Evolutionary conservation across 2,888 invertebrate genomes (phyloP).

Genomic region (Yponomeuta plumbellus): DNA sequence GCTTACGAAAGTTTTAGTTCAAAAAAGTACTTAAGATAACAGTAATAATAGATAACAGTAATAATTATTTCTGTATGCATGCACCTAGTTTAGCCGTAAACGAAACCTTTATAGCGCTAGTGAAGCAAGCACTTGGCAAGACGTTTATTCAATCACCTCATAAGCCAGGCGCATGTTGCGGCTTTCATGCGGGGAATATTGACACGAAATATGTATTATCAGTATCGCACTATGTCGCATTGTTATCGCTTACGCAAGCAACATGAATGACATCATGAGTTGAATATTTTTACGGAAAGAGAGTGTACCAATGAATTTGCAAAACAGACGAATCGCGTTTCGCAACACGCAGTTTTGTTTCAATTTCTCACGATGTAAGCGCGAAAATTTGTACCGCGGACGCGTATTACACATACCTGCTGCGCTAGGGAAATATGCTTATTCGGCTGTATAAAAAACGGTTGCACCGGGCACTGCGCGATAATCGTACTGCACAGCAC

Average conservation of each 20-base stretch:
- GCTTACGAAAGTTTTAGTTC: no score
- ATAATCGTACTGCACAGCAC: slow-evolving; percentile 14
- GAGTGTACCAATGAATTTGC: slow-evolving; percentile 10
- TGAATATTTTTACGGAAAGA: slow-evolving; percentile 38
- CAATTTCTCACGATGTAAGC: slow-evolving; percentile 41
- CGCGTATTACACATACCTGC: slow-evolving; percentile 13
- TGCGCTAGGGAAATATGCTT: slow-evolving; percentile 14
- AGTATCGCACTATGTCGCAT: background rate
- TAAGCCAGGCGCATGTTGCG: slow-evolving; percentile 31
- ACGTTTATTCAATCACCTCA: slow-evolving; percentile 36
- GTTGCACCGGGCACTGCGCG: slow-evolving; percentile 16
- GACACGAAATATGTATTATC: background rate
- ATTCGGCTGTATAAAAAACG: slow-evolving; percentile 15
- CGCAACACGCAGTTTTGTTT: slow-evolving; percentile 30
- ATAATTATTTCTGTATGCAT: no score
- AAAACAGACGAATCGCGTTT: slow-evolving; percentile 40
- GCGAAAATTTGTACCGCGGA: slow-evolving; percentile 29
- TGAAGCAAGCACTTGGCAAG: no score
- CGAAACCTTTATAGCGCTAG: no score
- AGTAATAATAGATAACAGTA: no score
- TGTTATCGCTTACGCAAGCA: slow-evolving; percentile 21
- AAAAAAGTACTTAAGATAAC: no score
- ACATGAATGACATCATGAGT: slow-evolving; percentile 48
- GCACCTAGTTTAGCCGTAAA: no score
- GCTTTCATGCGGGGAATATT: background rate